Conservation (phyloP, 2,888 invertebrate genomes). For the Melikaiella ostensackeni region DNA sequence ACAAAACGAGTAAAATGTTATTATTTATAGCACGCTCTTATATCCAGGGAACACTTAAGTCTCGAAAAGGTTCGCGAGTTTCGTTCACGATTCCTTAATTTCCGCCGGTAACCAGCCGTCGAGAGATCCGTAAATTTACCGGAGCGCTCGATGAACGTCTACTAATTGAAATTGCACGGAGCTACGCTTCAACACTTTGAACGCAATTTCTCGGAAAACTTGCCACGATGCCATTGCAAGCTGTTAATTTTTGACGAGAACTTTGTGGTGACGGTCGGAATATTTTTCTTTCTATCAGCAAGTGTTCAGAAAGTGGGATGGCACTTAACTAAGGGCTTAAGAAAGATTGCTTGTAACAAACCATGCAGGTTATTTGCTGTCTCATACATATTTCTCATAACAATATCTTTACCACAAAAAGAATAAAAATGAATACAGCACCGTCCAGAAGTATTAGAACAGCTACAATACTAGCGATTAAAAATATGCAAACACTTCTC, state of each 20-base stretch:
- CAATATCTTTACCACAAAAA: no score
- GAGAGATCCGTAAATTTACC: slow-evolving; percentile 14
- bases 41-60: no score
- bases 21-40: background rate
- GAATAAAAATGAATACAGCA: no score
- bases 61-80: slow-evolving; percentile 1
- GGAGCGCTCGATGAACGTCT: background rate
- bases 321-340: background rate
- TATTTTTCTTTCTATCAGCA: background rate
- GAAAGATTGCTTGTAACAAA: background rate
- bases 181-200: background rate
- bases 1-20: background rate
- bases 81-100: slow-evolving; percentile 9
- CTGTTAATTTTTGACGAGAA: background rate
- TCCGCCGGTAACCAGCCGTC: slow-evolving; percentile 8
- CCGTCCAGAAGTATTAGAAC: no score
- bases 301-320: background rate
- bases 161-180: slow-evolving; percentile 15
- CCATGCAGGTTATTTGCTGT: no score
- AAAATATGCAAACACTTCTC: no score
- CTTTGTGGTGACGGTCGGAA: background rate
- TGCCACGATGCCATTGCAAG: no score
- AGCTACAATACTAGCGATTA: no score
- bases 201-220: background rate
- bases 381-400: no score